These are phyloP conservation scores for Sarcophaga carnaria DNA, from an alignment of 2,888 invertebrate species.

Conservation along the genomic window DNA sequence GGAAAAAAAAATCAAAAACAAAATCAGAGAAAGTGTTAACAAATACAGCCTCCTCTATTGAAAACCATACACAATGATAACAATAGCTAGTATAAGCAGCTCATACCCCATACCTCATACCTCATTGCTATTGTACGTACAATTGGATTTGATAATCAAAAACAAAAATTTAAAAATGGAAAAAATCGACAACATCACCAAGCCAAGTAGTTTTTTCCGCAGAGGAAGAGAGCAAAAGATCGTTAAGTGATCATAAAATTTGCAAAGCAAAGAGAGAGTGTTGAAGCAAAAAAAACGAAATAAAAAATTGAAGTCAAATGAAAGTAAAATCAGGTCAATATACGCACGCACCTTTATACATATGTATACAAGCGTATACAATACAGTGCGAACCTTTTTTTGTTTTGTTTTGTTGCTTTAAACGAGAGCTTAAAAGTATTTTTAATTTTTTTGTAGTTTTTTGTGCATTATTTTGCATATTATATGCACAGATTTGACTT, in stretches of 20 bases:
- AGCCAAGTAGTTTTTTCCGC: neutral
- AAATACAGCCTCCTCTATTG: slow-evolving; percentile 20
- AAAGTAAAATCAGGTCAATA: slow-evolving; percentile 78
- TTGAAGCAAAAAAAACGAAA: neutral
- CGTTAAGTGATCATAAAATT: neutral
- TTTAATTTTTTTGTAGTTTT: slow-evolving; percentile 22
- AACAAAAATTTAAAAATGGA: neutral
- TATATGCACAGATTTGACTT: slow-evolving; percentile 58
- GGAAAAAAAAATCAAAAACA: neutral
- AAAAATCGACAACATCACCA: slow-evolving; percentile 15
- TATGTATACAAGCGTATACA: neutral
- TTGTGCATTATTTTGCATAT: slow-evolving; percentile 50
- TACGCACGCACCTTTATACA: slow-evolving; percentile 69
- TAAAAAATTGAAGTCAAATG: slow-evolving; percentile 69
- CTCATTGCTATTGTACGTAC: no score
- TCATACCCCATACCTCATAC: no score
- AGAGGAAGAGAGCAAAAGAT: neutral
- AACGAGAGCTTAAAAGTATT: neutral
- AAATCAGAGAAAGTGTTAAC: slow-evolving; percentile 59
- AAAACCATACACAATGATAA: neutral
- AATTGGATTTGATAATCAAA: neutral
- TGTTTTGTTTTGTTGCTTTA: slow-evolving; percentile 8
- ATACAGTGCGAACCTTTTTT: neutral
- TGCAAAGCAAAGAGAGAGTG: neutral
- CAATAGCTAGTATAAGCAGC: no score